phyloP scores from a whole-genome alignment of 2,888 invertebrate species.

The Stictocephala bisonia region DNA sequence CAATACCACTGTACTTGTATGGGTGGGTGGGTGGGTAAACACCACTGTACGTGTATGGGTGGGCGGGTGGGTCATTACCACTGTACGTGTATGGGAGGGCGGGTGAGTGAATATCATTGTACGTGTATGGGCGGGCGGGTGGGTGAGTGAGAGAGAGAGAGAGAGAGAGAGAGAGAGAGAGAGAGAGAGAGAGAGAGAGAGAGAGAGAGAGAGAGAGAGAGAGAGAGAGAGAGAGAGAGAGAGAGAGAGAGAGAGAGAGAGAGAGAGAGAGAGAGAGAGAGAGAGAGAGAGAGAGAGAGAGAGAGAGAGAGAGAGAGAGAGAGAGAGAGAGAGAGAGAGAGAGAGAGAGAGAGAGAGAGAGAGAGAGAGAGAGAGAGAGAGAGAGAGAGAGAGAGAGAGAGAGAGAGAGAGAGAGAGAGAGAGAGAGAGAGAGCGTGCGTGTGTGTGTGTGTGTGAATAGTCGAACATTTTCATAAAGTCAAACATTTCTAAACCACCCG shows the following conservation, averaged over 20 bases:
- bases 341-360: not conserved
- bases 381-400: no score
- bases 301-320: not conserved
- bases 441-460: no score
- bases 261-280: not conserved
- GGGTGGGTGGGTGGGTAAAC: no score
- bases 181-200: slow-evolving; percentile 21
- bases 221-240: slow-evolving; percentile 24
- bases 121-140: no score
- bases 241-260: slow-evolving; percentile 6
- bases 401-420: no score
- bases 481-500: not conserved
- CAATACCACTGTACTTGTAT: no score
- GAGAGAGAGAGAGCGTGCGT: no score
- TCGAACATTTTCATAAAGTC: no score
- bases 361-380: slow-evolving; percentile 11
- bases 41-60: no score
- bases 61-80: no score
- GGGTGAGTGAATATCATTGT: no score
- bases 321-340: not conserved
- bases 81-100: no score
- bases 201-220: slow-evolving; percentile 18
- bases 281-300: not conserved
- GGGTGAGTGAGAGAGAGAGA: not conserved
- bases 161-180: not conserved